Percentiles rank a stretch among this genome's conserved stretches.
Evolutionary conservation across 2,797 vertebrate genomes (phyloP).

Genomic region (Sphaeramia orbicularis): DNA sequence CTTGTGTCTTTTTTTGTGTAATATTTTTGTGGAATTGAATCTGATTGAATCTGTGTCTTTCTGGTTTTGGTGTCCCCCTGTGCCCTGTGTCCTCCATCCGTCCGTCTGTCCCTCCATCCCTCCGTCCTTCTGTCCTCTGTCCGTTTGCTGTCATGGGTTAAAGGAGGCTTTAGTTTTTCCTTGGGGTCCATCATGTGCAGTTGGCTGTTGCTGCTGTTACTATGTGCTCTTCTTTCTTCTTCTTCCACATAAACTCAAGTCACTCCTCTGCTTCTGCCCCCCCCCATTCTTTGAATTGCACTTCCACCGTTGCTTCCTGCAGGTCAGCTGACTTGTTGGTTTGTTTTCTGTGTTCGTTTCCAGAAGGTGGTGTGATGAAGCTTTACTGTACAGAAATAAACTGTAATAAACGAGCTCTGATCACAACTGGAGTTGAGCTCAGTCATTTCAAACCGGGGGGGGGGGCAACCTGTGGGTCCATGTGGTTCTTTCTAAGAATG

Average conservation of each 20-base stretch:
- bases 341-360: constrained; percentile 63
- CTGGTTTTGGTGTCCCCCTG: too few species aligned
- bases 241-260: constrained; percentile 44
- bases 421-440: constrained; percentile 54
- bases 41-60: constrained; percentile 40
- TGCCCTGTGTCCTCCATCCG: too few species aligned
- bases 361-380: constrained; percentile 76
- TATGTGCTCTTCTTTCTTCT: too few species aligned
- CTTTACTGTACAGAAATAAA: constrained; percentile 85
- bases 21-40: constrained; percentile 76
- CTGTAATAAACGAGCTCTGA: constrained; percentile 79
- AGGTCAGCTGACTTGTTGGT: constrained; percentile 51
- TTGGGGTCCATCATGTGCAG: too few species aligned
- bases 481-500: too few species aligned
- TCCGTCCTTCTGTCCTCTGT: too few species aligned
- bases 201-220: constrained; percentile 42
- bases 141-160: too few species aligned
- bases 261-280: constrained; percentile 19
- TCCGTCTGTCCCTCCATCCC: too few species aligned
- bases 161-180: too few species aligned
- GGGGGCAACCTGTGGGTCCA: too few species aligned
- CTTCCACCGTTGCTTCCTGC: constrained; percentile 63
- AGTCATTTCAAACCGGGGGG: constrained; percentile 11
- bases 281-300: constrained; percentile 44
- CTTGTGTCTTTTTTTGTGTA: constrained; percentile 77